A percentile compares a stretch with the other conserved stretches of the same genome.
Evolutionary conservation across 2,113 vertebrate genomes (phyloP).

Genomic region (Ceuthmochares aereus): DNA sequence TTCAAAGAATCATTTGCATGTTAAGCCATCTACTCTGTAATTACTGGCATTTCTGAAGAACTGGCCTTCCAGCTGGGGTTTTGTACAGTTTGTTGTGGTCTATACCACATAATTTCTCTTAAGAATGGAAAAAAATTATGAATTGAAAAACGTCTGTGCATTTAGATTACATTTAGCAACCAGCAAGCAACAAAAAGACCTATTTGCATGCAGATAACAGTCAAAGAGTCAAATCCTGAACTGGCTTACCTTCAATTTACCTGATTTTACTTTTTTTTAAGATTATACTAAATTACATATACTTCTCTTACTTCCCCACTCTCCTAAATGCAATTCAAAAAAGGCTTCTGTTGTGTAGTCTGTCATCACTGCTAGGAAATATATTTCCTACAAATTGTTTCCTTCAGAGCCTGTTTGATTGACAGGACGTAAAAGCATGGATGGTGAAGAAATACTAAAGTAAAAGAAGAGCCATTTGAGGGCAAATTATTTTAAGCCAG

Average conservation of each 20-base stretch:
- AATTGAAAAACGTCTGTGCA: background rate
- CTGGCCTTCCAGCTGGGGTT: background rate
- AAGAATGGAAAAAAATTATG: background rate
- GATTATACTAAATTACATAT: background rate
- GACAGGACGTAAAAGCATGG: background rate
- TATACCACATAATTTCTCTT: background rate
- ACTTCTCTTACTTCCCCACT: background rate
- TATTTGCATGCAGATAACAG: background rate
- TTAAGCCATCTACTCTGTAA: background rate
- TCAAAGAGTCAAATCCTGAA: background rate
- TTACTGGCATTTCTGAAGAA: constrained; percentile 8
- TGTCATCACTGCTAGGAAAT: background rate
- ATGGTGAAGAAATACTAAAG: background rate
- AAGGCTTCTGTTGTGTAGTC: background rate
- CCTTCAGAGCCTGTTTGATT: background rate
- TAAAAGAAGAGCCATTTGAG: background rate
- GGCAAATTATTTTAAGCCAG: background rate
- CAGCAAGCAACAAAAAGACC: background rate
- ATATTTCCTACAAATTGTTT: background rate
- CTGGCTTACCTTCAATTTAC: background rate
- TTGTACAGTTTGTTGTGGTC: background rate
- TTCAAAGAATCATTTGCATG: background rate
- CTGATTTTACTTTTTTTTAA: background rate
- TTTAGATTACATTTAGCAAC: background rate
- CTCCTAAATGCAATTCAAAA: background rate